A percentile compares a stretch with the other conserved stretches of the same genome.
Conservation (phyloP, 2,113 vertebrate species). For the Verasper variegatus region DNA sequence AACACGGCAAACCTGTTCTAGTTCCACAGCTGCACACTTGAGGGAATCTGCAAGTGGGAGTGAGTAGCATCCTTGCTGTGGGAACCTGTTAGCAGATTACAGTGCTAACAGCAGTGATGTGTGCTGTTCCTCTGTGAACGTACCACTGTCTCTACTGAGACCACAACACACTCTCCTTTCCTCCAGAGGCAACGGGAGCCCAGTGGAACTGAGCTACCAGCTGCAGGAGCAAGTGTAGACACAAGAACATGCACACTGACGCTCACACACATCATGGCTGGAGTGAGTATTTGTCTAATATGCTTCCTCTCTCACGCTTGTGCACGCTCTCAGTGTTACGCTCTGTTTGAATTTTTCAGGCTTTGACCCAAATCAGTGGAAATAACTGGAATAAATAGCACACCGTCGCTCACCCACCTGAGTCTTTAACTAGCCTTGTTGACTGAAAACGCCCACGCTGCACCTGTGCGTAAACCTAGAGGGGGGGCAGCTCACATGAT, state of each 20-base stretch:
- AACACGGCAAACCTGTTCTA: conserved; percentile 7
- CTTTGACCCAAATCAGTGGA: conserved; percentile 38
- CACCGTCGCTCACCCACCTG: conserved; percentile 43
- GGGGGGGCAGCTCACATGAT: neutral
- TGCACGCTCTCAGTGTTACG: neutral
- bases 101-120: conserved; percentile 45
- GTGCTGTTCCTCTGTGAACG: conserved; percentile 17
- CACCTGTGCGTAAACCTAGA: conserved; percentile 25
- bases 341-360: conserved; percentile 11
- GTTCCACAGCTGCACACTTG: conserved; percentile 30
- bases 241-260: neutral
- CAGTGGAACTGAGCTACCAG: conserved; percentile 26
- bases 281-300: too few relatives aligned
- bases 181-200: conserved; percentile 33
- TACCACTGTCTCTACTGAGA: conserved; percentile 45
- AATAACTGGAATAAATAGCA: conserved; percentile 45
- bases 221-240: conserved; percentile 6
- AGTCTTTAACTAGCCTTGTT: conserved; percentile 21
- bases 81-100: conserved; percentile 22
- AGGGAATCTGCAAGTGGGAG: conserved; percentile 26
- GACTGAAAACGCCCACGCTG: neutral
- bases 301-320: too few relatives aligned
- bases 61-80: conserved; percentile 2
- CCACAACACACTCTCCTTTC: conserved; percentile 27
- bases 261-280: conserved; percentile 1